Conservation (phyloP, 2,113 vertebrate species). For the Lepus europaeus region DNA sequence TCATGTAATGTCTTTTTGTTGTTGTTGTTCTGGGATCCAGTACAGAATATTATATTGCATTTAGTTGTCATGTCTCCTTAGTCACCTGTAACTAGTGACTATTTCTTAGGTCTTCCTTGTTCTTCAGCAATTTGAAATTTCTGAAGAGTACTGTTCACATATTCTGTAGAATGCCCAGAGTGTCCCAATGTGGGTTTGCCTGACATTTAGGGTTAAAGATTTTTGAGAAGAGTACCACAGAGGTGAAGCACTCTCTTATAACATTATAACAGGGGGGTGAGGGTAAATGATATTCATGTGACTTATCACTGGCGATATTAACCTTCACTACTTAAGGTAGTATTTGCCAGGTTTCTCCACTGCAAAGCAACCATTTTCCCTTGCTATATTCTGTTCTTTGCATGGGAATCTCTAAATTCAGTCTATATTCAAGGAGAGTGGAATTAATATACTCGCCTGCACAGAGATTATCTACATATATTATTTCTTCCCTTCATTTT, state of each 20-base stretch:
- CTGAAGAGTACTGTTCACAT: background rate
- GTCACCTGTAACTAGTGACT: conserved; percentile 15
- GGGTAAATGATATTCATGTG: background rate
- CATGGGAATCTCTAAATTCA: conserved; percentile 9
- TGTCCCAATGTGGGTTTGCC: background rate
- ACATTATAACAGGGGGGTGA: background rate
- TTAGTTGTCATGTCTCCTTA: background rate
- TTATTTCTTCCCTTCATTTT: conserved; percentile 47
- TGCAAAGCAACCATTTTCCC: background rate
- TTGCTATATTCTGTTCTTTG: background rate
- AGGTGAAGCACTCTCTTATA: background rate
- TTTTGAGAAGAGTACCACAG: background rate
- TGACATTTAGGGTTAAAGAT: background rate
- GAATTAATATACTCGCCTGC: background rate
- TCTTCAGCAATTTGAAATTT: conserved; percentile 32
- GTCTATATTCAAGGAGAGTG: background rate
- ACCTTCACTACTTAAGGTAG: background rate
- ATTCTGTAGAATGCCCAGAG: background rate
- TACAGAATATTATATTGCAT: background rate
- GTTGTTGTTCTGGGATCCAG: background rate
- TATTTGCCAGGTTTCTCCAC: background rate
- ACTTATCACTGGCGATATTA: background rate
- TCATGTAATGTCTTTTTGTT: background rate
- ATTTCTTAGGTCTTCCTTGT: conserved; percentile 43
- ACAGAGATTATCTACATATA: background rate